These are phyloP conservation scores for Oscheius onirici DNA, from an alignment of 2,888 invertebrate genomes.

Conservation along the genomic window DNA sequence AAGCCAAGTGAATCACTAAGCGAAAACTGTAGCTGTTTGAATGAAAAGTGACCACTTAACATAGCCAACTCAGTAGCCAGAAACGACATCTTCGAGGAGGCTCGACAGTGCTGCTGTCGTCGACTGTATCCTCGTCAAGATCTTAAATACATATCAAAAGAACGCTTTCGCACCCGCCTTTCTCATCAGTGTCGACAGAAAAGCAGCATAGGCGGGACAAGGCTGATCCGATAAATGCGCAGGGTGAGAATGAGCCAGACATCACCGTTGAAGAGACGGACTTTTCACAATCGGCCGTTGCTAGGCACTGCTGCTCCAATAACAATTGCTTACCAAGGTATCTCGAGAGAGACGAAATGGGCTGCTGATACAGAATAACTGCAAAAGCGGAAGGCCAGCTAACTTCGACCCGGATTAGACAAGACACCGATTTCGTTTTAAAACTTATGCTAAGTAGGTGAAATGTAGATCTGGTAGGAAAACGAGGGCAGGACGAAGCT, in stretches of 20 bases:
- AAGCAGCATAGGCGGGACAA: constrained; percentile 13
- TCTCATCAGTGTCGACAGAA: constrained; percentile 2
- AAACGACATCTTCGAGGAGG: neutral
- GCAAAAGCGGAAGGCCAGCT: too few relatives aligned
- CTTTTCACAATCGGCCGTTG: neutral
- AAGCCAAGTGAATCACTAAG: too few relatives aligned
- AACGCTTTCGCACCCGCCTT: neutral
- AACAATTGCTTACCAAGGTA: neutral
- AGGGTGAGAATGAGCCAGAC: constrained; percentile 5
- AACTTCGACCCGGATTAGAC: too few relatives aligned
- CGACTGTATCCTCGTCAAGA: neutral
- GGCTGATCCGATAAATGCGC: constrained; percentile 1
- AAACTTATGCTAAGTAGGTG: too few relatives aligned
- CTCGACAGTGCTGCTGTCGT: neutral
- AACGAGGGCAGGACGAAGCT: too few relatives aligned
- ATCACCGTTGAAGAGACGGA: neutral
- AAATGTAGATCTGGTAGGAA: too few relatives aligned
- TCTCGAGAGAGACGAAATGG: too few relatives aligned
- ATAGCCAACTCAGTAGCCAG: constrained; percentile 3
- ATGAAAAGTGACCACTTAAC: neutral
- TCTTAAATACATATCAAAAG: neutral
- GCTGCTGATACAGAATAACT: too few relatives aligned
- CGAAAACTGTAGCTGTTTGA: too few relatives aligned
- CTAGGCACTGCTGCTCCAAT: constrained; percentile 1
- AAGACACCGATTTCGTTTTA: neutral